These are phyloP conservation scores for Dicerorhinus sumatrensis DNA, from an alignment of 2,113 vertebrate species.

Conservation along the genomic window DNA sequence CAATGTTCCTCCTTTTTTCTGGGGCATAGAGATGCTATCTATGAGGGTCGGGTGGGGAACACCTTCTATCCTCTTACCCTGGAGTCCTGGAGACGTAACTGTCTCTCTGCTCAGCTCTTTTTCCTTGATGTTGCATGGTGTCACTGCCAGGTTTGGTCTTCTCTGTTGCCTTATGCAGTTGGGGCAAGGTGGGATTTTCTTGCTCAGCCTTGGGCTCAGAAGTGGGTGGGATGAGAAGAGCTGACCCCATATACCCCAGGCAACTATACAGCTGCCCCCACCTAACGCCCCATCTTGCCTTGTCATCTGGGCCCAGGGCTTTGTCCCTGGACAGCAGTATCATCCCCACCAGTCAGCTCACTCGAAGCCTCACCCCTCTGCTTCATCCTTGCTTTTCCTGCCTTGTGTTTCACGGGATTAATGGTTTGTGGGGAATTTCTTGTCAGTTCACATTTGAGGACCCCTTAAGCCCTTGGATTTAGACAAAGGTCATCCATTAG, in stretches of 20 bases:
- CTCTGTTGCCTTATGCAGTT: background rate
- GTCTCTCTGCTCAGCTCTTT: background rate
- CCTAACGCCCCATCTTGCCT: accelerated
- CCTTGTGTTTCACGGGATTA: background rate
- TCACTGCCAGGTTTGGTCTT: background rate
- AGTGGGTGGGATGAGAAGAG: accelerated
- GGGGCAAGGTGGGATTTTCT: too few species aligned
- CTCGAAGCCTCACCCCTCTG: background rate
- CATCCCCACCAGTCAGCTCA: accelerated
- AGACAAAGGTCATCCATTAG: background rate
- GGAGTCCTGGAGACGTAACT: too few species aligned
- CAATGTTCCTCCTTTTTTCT: too few species aligned
- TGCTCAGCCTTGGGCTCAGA: background rate
- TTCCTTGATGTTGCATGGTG: too few species aligned
- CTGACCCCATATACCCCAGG: too few species aligned
- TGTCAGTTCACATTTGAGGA: background rate
- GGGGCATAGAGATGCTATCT: background rate
- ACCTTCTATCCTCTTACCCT: accelerated
- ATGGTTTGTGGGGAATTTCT: background rate
- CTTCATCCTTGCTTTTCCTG: background rate
- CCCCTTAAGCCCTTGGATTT: background rate
- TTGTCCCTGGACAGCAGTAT: too few species aligned
- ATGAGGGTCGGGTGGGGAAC: accelerated
- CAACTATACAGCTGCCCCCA: accelerated
- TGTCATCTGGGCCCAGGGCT: accelerated